phyloP scores from a whole-genome alignment of 2,113 vertebrate genomes.

The Entomyzon cyanotis region DNA sequence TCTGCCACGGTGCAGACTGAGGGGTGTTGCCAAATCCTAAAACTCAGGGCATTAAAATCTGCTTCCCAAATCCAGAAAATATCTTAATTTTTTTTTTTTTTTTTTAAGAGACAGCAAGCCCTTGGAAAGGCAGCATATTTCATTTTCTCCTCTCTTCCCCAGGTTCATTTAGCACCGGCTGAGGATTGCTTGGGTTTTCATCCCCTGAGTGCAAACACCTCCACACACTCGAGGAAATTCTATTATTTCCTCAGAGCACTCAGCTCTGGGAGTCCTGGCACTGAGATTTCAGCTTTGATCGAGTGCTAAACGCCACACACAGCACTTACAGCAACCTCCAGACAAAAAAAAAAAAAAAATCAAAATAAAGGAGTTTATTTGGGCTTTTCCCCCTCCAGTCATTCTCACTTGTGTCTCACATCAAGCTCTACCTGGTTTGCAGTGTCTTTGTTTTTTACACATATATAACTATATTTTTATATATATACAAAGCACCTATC shows the following conservation, averaged over 20 bases:
- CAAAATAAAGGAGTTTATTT: background rate
- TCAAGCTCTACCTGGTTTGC: background rate
- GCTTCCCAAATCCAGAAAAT: too few species aligned
- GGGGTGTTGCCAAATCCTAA: background rate
- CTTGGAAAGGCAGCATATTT: background rate
- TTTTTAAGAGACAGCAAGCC: background rate
- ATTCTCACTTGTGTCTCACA: background rate
- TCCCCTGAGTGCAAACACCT: background rate
- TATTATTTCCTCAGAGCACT: background rate
- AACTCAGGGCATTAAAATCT: background rate
- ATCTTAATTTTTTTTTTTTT: too few species aligned
- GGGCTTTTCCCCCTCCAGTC: background rate
- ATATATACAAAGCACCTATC: too few species aligned
- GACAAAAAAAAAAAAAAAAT: background rate
- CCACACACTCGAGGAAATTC: background rate
- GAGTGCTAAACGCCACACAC: background rate
- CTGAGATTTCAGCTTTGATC: background rate
- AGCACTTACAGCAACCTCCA: background rate
- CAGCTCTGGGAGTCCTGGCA: background rate
- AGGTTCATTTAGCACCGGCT: background rate
- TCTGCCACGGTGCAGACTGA: too few species aligned
- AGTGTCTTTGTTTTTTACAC: too few species aligned
- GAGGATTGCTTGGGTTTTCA: background rate
- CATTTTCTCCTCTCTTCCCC: background rate
- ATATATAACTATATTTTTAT: too few species aligned